These are phyloP conservation scores for Bombus waltoni DNA, from an alignment of 1,140 invertebrate genomes.

Conservation along the genomic window DNA sequence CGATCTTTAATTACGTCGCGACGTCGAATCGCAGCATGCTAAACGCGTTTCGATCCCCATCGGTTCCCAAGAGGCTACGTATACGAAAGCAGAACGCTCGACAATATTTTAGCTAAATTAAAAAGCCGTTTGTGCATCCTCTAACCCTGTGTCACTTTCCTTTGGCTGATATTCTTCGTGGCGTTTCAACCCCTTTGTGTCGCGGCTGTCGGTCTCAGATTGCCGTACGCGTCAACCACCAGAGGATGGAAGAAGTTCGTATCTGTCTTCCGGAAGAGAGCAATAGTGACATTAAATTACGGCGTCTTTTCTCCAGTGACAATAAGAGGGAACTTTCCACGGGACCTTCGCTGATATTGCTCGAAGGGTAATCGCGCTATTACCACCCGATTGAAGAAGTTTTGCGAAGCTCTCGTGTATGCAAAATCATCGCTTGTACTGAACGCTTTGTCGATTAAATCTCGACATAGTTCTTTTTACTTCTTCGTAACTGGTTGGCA, in stretches of 20 bases:
- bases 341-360: slow-evolving; percentile 20
- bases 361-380: slow-evolving; percentile 22
- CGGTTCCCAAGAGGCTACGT: not conserved
- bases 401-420: not conserved
- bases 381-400: slow-evolving; percentile 7
- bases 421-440: not conserved
- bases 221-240: not conserved
- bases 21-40: not conserved
- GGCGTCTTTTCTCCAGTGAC: slow-evolving; percentile 3
- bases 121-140: slow-evolving; percentile 50
- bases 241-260: not conserved
- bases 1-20: no score
- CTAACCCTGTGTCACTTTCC: not conserved
- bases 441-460: no score
- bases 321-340: slow-evolving; percentile 13
- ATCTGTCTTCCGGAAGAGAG: slow-evolving; percentile 37
- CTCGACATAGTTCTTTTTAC: no score
- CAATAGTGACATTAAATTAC: slow-evolving; percentile 39
- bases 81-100: slow-evolving; percentile 8
- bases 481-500: not conserved
- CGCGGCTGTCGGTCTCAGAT: not conserved
- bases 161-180: not conserved
- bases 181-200: slow-evolving; percentile 18
- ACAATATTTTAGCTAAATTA: slow-evolving; percentile 64
- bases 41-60: slow-evolving; percentile 43